Conservation (phyloP, 2,113 vertebrate species). For the Hippocampus barbouri region DNA sequence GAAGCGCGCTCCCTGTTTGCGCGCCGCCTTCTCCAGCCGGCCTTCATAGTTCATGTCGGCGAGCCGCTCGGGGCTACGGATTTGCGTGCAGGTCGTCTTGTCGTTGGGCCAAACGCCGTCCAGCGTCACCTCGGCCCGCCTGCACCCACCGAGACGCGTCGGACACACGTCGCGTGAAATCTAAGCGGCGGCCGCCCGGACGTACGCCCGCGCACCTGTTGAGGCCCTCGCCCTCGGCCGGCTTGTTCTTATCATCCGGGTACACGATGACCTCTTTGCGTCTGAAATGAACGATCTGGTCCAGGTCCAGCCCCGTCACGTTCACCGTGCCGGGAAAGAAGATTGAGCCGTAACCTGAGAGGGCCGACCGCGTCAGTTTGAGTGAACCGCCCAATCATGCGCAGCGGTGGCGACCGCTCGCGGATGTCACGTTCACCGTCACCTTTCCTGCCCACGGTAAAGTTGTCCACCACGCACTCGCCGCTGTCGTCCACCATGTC, state of each 20-base stretch:
- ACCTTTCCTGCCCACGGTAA: conserved; percentile 93
- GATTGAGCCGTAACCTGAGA: conserved; percentile 88
- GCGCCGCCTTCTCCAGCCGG: conserved; percentile 84
- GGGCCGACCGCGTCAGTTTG: conserved; percentile 9
- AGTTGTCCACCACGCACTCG: conserved; percentile 86
- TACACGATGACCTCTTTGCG: conserved; percentile 96
- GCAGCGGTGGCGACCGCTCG: background rate
- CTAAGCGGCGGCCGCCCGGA: background rate
- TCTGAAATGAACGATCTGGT: conserved; percentile 91
- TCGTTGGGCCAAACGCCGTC: conserved; percentile 97
- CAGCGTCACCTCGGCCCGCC: conserved; percentile 87
- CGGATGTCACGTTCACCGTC: background rate
- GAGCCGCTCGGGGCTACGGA: conserved; percentile 87
- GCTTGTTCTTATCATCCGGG: conserved; percentile 86
- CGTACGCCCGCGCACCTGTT: conserved; percentile 76
- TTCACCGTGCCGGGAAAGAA: conserved; percentile 89
- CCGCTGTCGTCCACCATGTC: conserved; percentile 79
- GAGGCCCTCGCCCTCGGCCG: conserved; percentile 82
- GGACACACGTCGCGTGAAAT: too few relatives aligned
- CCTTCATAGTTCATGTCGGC: conserved; percentile 88
- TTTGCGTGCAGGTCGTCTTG: conserved; percentile 85
- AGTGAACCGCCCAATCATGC: background rate
- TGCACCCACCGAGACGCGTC: conserved; percentile 8
- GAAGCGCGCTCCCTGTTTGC: conserved; percentile 89
- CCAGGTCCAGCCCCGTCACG: conserved; percentile 83